phyloP scores from a whole-genome alignment of 2,797 vertebrate species.

The Alca torda region DNA sequence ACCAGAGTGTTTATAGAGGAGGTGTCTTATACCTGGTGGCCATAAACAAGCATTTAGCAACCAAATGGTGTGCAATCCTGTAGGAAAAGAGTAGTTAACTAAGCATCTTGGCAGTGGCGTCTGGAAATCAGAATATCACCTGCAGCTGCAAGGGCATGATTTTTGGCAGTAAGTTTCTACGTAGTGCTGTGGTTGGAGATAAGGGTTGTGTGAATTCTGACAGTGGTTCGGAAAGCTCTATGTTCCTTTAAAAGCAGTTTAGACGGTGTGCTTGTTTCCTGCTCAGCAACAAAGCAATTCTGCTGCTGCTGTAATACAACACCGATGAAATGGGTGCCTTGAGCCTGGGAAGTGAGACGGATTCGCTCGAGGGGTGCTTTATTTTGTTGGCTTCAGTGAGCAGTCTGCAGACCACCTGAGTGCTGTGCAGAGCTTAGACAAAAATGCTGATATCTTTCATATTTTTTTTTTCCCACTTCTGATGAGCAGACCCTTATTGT shows the following conservation, averaged over 20 bases:
- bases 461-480: not conserved
- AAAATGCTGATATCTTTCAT: not conserved
- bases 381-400: not conserved
- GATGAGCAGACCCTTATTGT: fast-evolving
- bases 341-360: not conserved
- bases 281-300: not conserved
- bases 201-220: not conserved
- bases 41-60: not conserved
- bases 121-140: not conserved
- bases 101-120: not conserved
- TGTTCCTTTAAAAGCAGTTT: not conserved
- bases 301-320: not conserved
- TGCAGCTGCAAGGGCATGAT: not conserved
- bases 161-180: not conserved
- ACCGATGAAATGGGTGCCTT: not conserved
- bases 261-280: not conserved
- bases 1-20: not conserved
- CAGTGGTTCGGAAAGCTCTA: not conserved
- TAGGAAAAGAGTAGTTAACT: not conserved
- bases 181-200: not conserved
- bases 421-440: not conserved
- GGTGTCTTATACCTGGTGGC: not conserved
- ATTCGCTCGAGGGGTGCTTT: not conserved
- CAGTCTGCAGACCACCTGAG: not conserved
- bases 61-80: not conserved